Evolutionary conservation across 2,888 invertebrate genomes (phyloP).

Genomic region (Cantharis lateralis): DNA sequence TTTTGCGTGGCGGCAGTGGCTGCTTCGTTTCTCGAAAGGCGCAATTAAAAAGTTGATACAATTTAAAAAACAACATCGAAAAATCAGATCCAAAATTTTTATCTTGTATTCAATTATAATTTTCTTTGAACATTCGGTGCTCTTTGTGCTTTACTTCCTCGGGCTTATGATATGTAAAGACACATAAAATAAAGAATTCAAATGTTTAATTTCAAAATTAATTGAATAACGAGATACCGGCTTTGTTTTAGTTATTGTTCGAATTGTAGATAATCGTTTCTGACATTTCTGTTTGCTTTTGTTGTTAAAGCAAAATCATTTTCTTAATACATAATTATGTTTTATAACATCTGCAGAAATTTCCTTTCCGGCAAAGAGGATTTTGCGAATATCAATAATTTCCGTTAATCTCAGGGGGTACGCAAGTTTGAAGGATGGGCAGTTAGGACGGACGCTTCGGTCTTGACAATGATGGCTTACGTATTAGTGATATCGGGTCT

Average conservation of each 20-base stretch:
- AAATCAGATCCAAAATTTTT: conserved; percentile 26
- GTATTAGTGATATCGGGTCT: conserved; percentile 48
- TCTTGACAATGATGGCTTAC: conserved; percentile 51
- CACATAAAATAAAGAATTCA: conserved; percentile 28
- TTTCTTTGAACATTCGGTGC: conserved; percentile 26
- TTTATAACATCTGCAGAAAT: not conserved
- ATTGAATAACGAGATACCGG: conserved; percentile 22
- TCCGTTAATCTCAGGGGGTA: conserved; percentile 20
- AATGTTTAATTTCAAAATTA: conserved; percentile 31
- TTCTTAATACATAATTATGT: conserved; percentile 14
- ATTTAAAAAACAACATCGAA: conserved; percentile 19
- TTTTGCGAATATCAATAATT: conserved; percentile 10
- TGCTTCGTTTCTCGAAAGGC: not conserved
- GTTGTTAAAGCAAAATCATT: conserved; percentile 12
- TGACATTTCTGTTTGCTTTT: conserved; percentile 25
- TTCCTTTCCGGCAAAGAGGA: not conserved
- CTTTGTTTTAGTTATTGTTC: conserved; percentile 21
- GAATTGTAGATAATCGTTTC: conserved; percentile 23
- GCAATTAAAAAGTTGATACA: conserved; percentile 16
- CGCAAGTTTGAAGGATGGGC: conserved; percentile 47
- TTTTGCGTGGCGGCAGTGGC: not conserved
- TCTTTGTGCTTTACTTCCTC: conserved; percentile 27
- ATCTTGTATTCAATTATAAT: conserved; percentile 30
- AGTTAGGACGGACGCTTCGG: conserved; percentile 45
- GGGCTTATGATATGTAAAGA: conserved; percentile 25